Evolutionary conservation across 2,888 invertebrate species (phyloP).

Genomic region (Tinea trinotella): DNA sequence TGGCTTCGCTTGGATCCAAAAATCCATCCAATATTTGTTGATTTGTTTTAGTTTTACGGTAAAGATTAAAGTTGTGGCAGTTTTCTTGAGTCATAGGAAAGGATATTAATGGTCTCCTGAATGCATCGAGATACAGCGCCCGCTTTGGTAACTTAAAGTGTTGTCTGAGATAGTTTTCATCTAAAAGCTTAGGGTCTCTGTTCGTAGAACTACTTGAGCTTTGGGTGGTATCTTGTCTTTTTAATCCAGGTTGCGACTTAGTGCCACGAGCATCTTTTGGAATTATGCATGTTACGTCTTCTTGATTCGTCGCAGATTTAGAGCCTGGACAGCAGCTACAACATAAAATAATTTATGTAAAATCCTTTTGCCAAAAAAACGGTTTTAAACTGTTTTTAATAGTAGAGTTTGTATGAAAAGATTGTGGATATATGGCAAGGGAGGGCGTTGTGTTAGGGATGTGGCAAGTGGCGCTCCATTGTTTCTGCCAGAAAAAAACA

Average conservation of each 20-base stretch:
- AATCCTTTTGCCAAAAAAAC: no score
- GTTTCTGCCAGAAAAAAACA: no score
- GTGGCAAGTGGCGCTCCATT: no score
- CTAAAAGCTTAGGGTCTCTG: neutral
- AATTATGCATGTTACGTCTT: conserved; percentile 47
- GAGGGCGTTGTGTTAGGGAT: no score
- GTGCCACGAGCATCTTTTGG: conserved; percentile 36
- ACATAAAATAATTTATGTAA: neutral
- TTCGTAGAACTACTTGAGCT: neutral
- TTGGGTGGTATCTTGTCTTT: neutral
- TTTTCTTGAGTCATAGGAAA: conserved; percentile 58
- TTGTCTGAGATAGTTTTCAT: conserved; percentile 44
- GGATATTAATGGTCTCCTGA: conserved; percentile 55
- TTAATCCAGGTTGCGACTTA: conserved; percentile 17
- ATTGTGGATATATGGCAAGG: no score
- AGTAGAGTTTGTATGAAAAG: no score
- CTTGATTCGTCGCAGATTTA: conserved; percentile 24
- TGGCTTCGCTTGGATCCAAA: conserved; percentile 46
- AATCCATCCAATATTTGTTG: conserved; percentile 59
- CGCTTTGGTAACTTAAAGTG: conserved; percentile 51
- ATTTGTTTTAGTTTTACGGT: conserved; percentile 52
- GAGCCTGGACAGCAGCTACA: conserved; percentile 37
- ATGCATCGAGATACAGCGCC: conserved; percentile 51
- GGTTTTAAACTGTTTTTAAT: no score
- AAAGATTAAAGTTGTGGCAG: conserved; percentile 45